A percentile compares a stretch with the other conserved stretches of the same genome.
Conservation (phyloP, 2,888 invertebrate species). For the Chymomyza fuscimana region DNA sequence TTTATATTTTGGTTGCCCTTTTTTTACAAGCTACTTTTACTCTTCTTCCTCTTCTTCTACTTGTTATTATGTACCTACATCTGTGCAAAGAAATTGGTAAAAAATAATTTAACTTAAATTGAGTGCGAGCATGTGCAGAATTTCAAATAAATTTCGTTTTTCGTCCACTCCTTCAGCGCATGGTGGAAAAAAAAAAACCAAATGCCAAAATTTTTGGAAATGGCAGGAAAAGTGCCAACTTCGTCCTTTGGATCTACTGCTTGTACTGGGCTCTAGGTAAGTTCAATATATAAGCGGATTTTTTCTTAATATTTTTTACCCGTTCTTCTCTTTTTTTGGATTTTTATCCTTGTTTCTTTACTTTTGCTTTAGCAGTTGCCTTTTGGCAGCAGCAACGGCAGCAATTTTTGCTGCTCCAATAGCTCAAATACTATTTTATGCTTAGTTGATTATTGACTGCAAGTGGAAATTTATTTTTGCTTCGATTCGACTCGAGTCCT, state of each 20-base stretch:
- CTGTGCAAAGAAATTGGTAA: conserved; percentile 5
- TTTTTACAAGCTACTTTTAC: conserved; percentile 1
- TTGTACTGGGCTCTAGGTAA: conserved; percentile 10
- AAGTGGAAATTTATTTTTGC: conserved; percentile 61
- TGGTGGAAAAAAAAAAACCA: conserved; percentile 13
- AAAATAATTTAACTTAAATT: conserved; percentile 59
- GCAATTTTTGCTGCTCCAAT: conserved; percentile 68
- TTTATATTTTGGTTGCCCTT: neutral
- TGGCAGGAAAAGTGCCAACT: conserved; percentile 19
- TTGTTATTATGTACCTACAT: neutral
- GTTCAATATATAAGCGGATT: conserved; percentile 58
- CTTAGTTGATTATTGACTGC: conserved; percentile 73
- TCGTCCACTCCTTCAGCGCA: conserved; percentile 10
- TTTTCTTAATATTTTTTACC: conserved; percentile 23
- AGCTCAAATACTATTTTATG: conserved; percentile 72
- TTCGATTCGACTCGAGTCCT: conserved; percentile 13
- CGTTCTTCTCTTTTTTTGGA: neutral
- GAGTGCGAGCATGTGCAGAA: conserved; percentile 69
- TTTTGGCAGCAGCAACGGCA: conserved; percentile 31
- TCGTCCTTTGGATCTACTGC: conserved; percentile 14
- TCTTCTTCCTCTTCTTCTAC: neutral
- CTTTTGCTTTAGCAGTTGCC: conserved; percentile 23
- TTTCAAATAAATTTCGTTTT: conserved; percentile 53
- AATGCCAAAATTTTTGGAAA: conserved; percentile 8
- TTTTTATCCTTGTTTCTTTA: conserved; percentile 21